Conservation (phyloP, 2,888 invertebrate genomes). For the Brachyptera putata region DNA sequence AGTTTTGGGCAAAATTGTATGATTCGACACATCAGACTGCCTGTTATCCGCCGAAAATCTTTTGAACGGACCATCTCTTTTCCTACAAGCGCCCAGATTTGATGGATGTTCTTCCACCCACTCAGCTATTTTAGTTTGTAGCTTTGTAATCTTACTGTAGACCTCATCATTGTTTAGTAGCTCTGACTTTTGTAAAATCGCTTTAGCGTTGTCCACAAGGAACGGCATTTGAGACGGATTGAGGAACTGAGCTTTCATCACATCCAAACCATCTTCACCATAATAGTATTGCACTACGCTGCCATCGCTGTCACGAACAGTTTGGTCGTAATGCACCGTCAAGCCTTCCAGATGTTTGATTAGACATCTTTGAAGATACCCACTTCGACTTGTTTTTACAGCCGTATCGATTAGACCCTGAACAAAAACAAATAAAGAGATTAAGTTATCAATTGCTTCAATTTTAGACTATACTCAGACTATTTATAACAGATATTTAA, state of each 20-base stretch:
- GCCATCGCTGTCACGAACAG: slow-evolving; percentile 92
- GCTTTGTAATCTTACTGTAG: slow-evolving; percentile 34
- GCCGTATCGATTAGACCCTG: slow-evolving; percentile 98
- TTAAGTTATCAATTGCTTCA: too few species aligned
- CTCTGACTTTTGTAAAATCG: neutral
- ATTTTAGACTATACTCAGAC: too few species aligned
- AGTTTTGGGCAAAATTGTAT: slow-evolving; percentile 48
- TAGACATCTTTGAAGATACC: slow-evolving; percentile 94
- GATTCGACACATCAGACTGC: slow-evolving; percentile 45
- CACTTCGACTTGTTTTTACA: slow-evolving; percentile 97
- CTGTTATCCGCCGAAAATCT: slow-evolving; percentile 55
- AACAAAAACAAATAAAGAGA: slow-evolving; percentile 28
- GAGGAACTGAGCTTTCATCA: slow-evolving; percentile 81
- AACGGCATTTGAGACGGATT: slow-evolving; percentile 71
- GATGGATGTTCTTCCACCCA: slow-evolving; percentile 15
- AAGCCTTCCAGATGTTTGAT: slow-evolving; percentile 97
- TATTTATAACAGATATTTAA: too few species aligned
- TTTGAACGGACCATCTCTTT: slow-evolving; percentile 54
- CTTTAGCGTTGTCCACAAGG: slow-evolving; percentile 65
- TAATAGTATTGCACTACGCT: slow-evolving; percentile 89
- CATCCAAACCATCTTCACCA: slow-evolving; percentile 92
- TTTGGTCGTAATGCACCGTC: slow-evolving; percentile 87
- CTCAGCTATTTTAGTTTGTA: neutral
- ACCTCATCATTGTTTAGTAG: slow-evolving; percentile 38
- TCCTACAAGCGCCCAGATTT: slow-evolving; percentile 38